Evolutionary conservation across 2,113 vertebrate genomes (phyloP).

Genomic region (Sander vitreus): DNA sequence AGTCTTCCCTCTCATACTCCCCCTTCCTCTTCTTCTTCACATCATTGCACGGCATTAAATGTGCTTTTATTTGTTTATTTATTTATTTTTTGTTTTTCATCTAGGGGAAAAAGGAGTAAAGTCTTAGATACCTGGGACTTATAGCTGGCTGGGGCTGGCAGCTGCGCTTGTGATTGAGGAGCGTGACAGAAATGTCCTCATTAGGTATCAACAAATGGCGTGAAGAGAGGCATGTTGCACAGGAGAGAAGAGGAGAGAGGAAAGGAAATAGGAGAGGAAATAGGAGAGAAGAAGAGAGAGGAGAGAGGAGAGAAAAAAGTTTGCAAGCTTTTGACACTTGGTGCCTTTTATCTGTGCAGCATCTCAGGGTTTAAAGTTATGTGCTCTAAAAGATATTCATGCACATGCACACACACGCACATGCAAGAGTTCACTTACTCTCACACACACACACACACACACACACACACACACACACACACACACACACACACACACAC

Average conservation of each 20-base stretch:
- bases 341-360: slow-evolving; percentile 80
- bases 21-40: slow-evolving; percentile 72
- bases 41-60: slow-evolving; percentile 79
- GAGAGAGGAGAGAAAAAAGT: slow-evolving; percentile 73
- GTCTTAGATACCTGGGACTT: slow-evolving; percentile 81
- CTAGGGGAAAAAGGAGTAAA: slow-evolving; percentile 49
- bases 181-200: slow-evolving; percentile 88
- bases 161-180: slow-evolving; percentile 83
- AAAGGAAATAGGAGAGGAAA: slow-evolving; percentile 18
- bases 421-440: slow-evolving; percentile 33
- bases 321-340: slow-evolving; percentile 83
- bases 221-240: slow-evolving; percentile 71
- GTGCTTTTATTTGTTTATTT: slow-evolving; percentile 82
- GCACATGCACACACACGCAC: slow-evolving; percentile 26
- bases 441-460: slow-evolving; percentile 24
- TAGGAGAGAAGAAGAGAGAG: slow-evolving; percentile 15
- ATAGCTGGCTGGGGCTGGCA: slow-evolving; percentile 73
- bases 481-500: slow-evolving; percentile 23
- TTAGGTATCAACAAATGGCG: slow-evolving; percentile 83
- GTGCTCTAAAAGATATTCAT: slow-evolving; percentile 67
- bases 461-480: slow-evolving; percentile 30
- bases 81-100: slow-evolving; percentile 80
- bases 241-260: slow-evolving; percentile 34
- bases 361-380: slow-evolving; percentile 78
- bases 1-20: slow-evolving; percentile 77